These are phyloP conservation scores for Erebia ligea DNA, from an alignment of 2,888 invertebrate species.

Conservation along the genomic window DNA sequence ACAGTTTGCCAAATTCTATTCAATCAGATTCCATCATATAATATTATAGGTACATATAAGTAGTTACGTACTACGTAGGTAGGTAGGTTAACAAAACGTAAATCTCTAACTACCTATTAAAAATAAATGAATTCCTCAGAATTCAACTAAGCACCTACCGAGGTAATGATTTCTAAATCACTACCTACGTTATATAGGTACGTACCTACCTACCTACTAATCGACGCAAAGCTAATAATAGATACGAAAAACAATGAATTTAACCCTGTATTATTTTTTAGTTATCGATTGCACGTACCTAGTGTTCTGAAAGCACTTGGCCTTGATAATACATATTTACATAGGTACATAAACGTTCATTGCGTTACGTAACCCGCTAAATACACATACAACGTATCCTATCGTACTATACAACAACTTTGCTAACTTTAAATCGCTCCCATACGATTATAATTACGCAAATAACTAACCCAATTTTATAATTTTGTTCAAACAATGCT, in stretches of 20 bases:
- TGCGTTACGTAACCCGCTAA: constrained; percentile 71
- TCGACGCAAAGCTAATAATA: constrained; percentile 29
- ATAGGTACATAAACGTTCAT: constrained; percentile 62
- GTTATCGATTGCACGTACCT: constrained; percentile 41
- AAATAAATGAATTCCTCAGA: neutral
- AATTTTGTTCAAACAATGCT: constrained; percentile 33
- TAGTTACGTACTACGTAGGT: no score
- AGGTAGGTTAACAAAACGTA: neutral
- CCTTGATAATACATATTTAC: constrained; percentile 66
- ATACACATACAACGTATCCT: constrained; percentile 58
- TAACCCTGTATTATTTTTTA: constrained; percentile 41
- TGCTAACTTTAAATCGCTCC: constrained; percentile 49
- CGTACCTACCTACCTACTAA: neutral
- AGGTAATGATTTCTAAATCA: neutral
- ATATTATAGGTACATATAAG: no score
- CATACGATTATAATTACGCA: constrained; percentile 39
- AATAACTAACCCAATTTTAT: constrained; percentile 44
- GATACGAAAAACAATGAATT: constrained; percentile 31
- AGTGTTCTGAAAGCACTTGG: constrained; percentile 61
- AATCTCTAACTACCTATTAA: neutral
- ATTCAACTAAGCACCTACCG: neutral
- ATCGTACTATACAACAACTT: constrained; percentile 56
- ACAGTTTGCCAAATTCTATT: no score
- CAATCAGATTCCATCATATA: no score
- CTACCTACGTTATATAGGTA: neutral